Conservation (phyloP, 2,113 vertebrate species). For the Setophaga petechia region DNA sequence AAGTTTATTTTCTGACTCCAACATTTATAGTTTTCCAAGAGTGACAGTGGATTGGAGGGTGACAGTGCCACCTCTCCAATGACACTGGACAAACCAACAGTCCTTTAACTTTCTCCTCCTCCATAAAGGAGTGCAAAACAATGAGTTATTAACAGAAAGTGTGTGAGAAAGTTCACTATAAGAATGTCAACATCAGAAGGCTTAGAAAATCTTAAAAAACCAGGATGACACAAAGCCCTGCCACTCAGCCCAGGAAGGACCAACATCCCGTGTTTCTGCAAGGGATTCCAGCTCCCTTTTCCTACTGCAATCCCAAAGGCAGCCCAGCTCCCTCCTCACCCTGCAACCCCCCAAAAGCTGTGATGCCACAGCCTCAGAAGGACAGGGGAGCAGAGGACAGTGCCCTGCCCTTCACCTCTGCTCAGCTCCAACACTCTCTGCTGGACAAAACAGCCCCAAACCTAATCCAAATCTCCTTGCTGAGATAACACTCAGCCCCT, state of each 20-base stretch:
- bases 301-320: not conserved
- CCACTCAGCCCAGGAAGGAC: not conserved
- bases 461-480: not conserved
- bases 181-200: too few relatives aligned
- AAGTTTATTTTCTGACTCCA: too few relatives aligned
- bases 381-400: not conserved
- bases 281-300: not conserved
- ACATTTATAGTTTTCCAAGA: too few relatives aligned
- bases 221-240: not conserved
- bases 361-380: accelerated
- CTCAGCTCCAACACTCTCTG: not conserved
- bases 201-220: too few relatives aligned
- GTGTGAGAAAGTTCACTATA: too few relatives aligned
- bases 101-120: too few relatives aligned
- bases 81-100: too few relatives aligned
- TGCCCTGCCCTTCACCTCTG: not conserved
- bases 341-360: accelerated
- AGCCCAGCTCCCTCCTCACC: not conserved
- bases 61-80: too few relatives aligned
- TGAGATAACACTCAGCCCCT: not conserved
- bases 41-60: too few relatives aligned
- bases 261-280: not conserved
- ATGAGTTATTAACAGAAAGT: too few relatives aligned
- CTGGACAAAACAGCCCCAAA: not conserved
- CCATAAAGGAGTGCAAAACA: too few relatives aligned